These are phyloP conservation scores for Eilema caniola DNA, from an alignment of 2,888 invertebrate genomes.

Conservation along the genomic window DNA sequence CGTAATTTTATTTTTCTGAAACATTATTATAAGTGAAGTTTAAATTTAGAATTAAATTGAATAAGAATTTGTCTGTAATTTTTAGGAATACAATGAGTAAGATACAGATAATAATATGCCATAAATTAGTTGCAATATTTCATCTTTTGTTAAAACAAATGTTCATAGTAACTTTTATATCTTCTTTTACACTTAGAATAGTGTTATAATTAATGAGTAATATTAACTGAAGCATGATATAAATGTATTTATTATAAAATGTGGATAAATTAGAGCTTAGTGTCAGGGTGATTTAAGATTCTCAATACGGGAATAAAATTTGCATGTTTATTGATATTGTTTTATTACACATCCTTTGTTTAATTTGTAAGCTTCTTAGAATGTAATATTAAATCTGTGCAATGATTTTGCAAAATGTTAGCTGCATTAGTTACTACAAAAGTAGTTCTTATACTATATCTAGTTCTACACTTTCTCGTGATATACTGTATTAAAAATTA, in stretches of 20 bases:
- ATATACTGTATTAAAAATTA: conserved; percentile 10
- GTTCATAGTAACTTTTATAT: conserved; percentile 48
- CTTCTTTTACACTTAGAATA: conserved; percentile 33
- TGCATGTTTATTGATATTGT: conserved; percentile 47
- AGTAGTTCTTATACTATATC: no score
- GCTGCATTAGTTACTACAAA: not conserved
- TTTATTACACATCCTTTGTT: conserved; percentile 17
- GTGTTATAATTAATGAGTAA: conserved; percentile 23
- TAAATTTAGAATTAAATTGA: conserved; percentile 11
- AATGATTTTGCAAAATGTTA: no score
- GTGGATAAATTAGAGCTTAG: conserved; percentile 40
- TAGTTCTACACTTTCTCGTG: not conserved
- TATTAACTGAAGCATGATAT: conserved; percentile 39
- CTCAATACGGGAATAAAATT: conserved; percentile 49
- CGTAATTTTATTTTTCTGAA: not conserved
- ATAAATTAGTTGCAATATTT: conserved; percentile 79
- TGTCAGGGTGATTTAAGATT: conserved; percentile 46
- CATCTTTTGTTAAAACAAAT: conserved; percentile 60
- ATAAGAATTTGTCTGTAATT: not conserved
- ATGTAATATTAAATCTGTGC: no score
- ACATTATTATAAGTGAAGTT: conserved; percentile 7
- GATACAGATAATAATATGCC: conserved; percentile 70
- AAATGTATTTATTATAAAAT: conserved; percentile 49
- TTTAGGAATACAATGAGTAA: conserved; percentile 18
- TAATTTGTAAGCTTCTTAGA: no score